phyloP scores from a whole-genome alignment of 2,888 invertebrate genomes.

The Eupithecia pulchellata region DNA sequence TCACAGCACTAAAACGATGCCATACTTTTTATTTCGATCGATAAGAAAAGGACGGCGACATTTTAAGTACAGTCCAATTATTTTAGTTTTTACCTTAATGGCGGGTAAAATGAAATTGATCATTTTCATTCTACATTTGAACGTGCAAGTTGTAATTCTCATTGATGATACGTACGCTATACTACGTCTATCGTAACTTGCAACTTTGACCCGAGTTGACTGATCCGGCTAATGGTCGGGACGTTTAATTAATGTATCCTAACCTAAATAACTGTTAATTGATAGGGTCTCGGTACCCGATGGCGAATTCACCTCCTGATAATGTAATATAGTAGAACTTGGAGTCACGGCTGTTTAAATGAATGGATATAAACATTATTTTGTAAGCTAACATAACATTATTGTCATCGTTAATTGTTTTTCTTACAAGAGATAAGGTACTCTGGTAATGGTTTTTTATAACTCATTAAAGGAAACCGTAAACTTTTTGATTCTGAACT shows the following conservation, averaged over 20 bases:
- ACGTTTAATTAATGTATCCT: slow-evolving; percentile 70
- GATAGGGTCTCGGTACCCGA: slow-evolving; percentile 42
- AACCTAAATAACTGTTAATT: slow-evolving; percentile 71
- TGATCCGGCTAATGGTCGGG: slow-evolving; percentile 49
- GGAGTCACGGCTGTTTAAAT: background rate
- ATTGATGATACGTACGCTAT: slow-evolving; percentile 4
- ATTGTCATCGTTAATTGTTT: too few species aligned
- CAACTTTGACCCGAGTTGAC: slow-evolving; percentile 52
- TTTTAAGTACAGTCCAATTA: background rate
- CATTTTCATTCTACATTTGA: background rate
- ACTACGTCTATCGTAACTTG: background rate
- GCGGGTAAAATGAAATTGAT: too few species aligned
- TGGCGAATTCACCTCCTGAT: slow-evolving; percentile 37
- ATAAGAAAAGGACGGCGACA: background rate
- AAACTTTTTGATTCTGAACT: background rate
- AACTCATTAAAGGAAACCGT: too few species aligned
- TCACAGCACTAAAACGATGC: background rate
- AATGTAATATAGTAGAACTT: background rate
- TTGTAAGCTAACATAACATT: background rate
- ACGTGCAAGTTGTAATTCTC: background rate
- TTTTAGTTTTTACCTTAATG: background rate
- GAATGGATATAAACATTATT: background rate
- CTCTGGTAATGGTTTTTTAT: too few species aligned
- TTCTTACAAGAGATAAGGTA: too few species aligned
- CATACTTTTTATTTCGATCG: background rate